Percentiles rank a stretch among this genome's conserved stretches.
phyloP scores from a whole-genome alignment of 2,888 invertebrate species.

The Choristoneura rosaceana region DNA sequence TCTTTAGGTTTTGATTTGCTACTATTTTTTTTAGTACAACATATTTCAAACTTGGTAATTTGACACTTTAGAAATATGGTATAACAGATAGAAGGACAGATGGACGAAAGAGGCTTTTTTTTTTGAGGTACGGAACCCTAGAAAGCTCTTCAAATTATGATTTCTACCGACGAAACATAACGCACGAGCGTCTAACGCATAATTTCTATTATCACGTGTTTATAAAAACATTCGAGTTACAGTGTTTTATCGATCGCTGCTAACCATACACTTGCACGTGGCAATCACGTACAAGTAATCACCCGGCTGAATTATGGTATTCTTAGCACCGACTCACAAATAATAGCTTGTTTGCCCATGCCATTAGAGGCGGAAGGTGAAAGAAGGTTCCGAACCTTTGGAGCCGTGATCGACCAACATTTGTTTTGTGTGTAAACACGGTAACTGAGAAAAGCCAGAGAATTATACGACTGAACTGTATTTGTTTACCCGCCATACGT shows the following conservation, averaged over 20 bases:
- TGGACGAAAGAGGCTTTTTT: too few relatives aligned
- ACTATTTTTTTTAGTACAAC: too few relatives aligned
- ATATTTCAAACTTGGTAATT: too few relatives aligned
- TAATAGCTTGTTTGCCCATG: conserved; percentile 66
- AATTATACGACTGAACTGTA: conserved; percentile 39
- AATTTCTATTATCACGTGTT: conserved; percentile 1
- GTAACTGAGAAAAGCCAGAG: conserved; percentile 37
- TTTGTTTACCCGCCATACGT: conserved; percentile 39
- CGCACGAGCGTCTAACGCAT: background rate
- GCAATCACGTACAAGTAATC: conserved; percentile 65
- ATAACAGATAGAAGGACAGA: too few relatives aligned
- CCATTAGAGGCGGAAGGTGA: conserved; percentile 51
- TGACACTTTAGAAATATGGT: too few relatives aligned
- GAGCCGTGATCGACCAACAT: conserved; percentile 40
- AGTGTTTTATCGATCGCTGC: conserved; percentile 34
- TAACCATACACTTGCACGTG: conserved; percentile 48
- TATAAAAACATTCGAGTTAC: conserved; percentile 22
- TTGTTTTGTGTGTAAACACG: conserved; percentile 34
- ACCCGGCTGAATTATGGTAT: conserved; percentile 58
- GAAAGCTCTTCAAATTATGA: background rate
- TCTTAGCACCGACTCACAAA: conserved; percentile 62
- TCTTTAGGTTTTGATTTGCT: too few relatives aligned
- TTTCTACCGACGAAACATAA: background rate
- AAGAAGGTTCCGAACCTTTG: conserved; percentile 30
- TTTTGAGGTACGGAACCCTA: background rate